Evolutionary conservation across 2,888 invertebrate genomes (phyloP).

Genomic region (Agrochola lychnidis): DNA sequence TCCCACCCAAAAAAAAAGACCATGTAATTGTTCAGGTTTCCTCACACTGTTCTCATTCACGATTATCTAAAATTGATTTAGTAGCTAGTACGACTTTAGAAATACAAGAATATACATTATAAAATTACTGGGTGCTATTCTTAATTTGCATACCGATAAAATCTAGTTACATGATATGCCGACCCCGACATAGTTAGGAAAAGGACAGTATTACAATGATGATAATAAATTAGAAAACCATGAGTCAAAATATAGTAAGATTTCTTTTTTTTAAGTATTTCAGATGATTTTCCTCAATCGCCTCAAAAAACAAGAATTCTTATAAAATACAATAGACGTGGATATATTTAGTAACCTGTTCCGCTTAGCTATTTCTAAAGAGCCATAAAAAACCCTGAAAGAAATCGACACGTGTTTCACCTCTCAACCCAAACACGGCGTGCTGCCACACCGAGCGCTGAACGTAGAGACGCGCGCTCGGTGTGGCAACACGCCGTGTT

Average conservation of each 20-base stretch:
- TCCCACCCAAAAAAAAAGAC: too few relatives aligned
- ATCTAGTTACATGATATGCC: slow-evolving; percentile 27
- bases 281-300: neutral
- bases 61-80: neutral
- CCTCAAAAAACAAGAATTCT: too few relatives aligned
- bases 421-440: too few relatives aligned
- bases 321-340: too few relatives aligned
- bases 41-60: neutral
- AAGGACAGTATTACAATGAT: slow-evolving; percentile 17
- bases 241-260: neutral
- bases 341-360: too few relatives aligned
- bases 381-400: too few relatives aligned
- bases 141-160: slow-evolving; percentile 28
- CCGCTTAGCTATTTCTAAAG: too few relatives aligned
- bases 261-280: slow-evolving; percentile 3
- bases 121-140: neutral
- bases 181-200: slow-evolving; percentile 13
- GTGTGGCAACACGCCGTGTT: too few relatives aligned
- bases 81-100: neutral
- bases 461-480: too few relatives aligned
- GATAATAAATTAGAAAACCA: slow-evolving; percentile 11
- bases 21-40: too few relatives aligned
- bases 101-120: neutral
- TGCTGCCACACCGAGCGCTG: too few relatives aligned
- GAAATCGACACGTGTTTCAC: too few relatives aligned